Evolutionary conservation across 2,888 invertebrate genomes (phyloP).

Genomic region (Apamea monoglypha): DNA sequence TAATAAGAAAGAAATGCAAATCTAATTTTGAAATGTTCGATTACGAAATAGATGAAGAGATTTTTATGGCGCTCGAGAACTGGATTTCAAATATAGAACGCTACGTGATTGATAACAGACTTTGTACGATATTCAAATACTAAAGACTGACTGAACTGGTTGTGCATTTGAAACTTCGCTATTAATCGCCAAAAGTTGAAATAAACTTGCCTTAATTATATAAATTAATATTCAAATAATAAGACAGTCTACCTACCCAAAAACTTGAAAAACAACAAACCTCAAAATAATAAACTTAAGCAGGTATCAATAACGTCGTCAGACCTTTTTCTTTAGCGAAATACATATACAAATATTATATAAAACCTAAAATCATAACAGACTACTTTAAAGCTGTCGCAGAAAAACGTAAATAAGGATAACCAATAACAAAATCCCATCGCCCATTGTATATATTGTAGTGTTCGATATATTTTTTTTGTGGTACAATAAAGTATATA

Average conservation of each 20-base stretch:
- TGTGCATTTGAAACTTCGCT: neutral
- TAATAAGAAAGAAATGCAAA: neutral
- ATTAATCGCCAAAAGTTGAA: neutral
- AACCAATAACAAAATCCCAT: neutral
- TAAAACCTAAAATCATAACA: neutral
- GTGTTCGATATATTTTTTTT: no score
- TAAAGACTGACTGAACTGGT: neutral
- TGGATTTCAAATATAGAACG: slow-evolving; percentile 46
- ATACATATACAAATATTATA: no score
- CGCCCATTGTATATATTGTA: no score
- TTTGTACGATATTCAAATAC: slow-evolving; percentile 38
- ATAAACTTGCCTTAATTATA: neutral
- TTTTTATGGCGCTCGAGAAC: slow-evolving; percentile 39
- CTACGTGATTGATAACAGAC: slow-evolving; percentile 30
- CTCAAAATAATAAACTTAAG: neutral
- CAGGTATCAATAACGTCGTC: neutral
- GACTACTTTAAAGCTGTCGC: neutral
- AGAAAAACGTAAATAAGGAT: neutral
- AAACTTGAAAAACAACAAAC: neutral
- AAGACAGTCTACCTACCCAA: neutral
- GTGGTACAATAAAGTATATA: no score
- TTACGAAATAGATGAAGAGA: slow-evolving; percentile 46
- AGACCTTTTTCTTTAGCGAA: neutral
- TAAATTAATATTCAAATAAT: neutral
- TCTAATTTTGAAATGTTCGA: slow-evolving; percentile 39